Base-by-base conservation (phyloP, 2,888 invertebrate species). In the Drosophila gaucha region DNA sequence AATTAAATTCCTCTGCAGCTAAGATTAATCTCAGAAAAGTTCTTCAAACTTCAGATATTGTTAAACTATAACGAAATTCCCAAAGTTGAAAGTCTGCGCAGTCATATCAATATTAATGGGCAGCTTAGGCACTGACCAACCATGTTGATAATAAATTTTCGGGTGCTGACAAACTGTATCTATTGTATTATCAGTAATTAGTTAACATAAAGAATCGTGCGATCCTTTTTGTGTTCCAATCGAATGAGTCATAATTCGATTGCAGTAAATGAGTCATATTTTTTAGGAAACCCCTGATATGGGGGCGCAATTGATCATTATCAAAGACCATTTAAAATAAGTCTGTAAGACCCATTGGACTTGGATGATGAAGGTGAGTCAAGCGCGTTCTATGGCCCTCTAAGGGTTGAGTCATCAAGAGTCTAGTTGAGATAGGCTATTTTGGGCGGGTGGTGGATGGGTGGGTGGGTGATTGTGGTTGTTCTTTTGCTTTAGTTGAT, bases 281-380 rank as follows among this genome's bases (percentile, higher is more conserved):
- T 43, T 28, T 44, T 72, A 72, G 79, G 85, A 49, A 84, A 84
- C 73, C 77, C 79, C 85, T 33, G 47, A 52, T 58, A 60, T 49
- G 6, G 16, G 36, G 22, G 2, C 22, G n/a, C 39, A 49, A 71
- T 55, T 54, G 72, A 73, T 77, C 28, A 60, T 47, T 67, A 79
- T 63, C 70, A 22, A 36, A 10, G 56, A 58, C 2, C 30, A 47
- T 33, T 26, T 35, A 22, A 24, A 24, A 49, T 16, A 3, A 35
- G 24, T 33, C 49, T 38, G 35, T 33, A 43, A 36, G 55, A 14
- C 54, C 51, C 36, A 14, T 18, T 39, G 20, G 44, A 55, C 49
- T 51, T 22, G 38, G 22, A 51, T 50, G 20, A 14, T 28, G 28
- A 28, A 14, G 62, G 55, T 80, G 88, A 88, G 49, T 80, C 88